Evolutionary conservation across 2,888 invertebrate genomes (phyloP).

Genomic region (Athripsodes cinereus): DNA sequence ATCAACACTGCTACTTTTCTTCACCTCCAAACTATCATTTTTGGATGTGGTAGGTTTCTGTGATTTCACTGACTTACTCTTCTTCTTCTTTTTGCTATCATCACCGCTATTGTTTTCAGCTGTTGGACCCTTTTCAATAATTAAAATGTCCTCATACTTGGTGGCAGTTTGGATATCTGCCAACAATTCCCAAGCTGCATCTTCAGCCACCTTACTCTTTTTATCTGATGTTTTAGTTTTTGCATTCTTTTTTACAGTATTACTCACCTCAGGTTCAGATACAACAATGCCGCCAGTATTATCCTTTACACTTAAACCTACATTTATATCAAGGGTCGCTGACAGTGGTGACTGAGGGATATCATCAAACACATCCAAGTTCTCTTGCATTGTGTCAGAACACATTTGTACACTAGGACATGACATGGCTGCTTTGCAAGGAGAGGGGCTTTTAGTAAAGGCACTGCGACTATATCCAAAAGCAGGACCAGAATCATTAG

Average conservation of each 20-base stretch:
- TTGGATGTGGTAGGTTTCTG: constrained; percentile 10
- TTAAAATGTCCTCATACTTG: not conserved
- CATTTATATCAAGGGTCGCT: not conserved
- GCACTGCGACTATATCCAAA: constrained; percentile 3
- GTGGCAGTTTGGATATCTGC: constrained; percentile 7
- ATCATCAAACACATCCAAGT: constrained; percentile 6
- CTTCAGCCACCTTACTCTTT: constrained; percentile 11
- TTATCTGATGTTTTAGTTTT: constrained; percentile 6
- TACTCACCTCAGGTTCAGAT: not conserved
- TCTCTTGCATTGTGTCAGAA: constrained; percentile 7
- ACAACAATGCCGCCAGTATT: not conserved
- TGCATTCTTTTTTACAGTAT: not conserved
- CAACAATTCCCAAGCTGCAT: constrained; percentile 25
- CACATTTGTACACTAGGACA: constrained; percentile 7
- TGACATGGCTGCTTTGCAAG: not conserved
- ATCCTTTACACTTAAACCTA: not conserved
- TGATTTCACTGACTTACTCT: constrained; percentile 14
- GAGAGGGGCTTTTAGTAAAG: not conserved
- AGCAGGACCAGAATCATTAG: constrained; percentile 9
- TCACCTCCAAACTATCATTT: not conserved
- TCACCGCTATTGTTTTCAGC: constrained; percentile 12
- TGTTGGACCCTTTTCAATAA: not conserved
- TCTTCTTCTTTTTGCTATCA: constrained; percentile 15
- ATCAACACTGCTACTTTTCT: constrained; percentile 8
- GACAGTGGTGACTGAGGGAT: not conserved